These are phyloP conservation scores for Physella acuta DNA, from an alignment of 1,140 invertebrate genomes.

Conservation along the genomic window DNA sequence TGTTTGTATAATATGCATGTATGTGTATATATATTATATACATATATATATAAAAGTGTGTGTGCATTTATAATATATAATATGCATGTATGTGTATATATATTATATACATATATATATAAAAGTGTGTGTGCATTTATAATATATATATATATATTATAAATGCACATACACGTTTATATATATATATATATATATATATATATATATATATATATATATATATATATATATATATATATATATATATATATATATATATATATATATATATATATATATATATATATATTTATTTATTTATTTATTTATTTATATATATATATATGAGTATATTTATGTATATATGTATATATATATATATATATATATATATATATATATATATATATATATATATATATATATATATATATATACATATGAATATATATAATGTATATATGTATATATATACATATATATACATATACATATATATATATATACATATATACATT, in stretches of 20 bases:
- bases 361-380: slow-evolving; percentile 8
- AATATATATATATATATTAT: background rate
- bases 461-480: background rate
- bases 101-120: no score
- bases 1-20: no score
- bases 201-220: background rate
- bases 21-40: no score
- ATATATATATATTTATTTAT: slow-evolving; percentile 15
- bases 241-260: slow-evolving; percentile 14
- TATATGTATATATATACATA: background rate
- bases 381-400: slow-evolving; percentile 18
- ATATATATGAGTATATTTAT: slow-evolving; percentile 5
- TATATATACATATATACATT: background rate
- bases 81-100: no score
- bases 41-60: no score
- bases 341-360: slow-evolving; percentile 10
- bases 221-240: background rate
- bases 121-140: no score
- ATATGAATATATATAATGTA: background rate
- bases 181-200: background rate
- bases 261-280: background rate
- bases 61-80: no score
- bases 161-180: slow-evolving; percentile 6
- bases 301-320: slow-evolving; percentile 11
- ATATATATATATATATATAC: slow-evolving; percentile 16